Evolutionary conservation across 2,113 vertebrate genomes (phyloP).

Genomic region (Puffinus mauretanicus): DNA sequence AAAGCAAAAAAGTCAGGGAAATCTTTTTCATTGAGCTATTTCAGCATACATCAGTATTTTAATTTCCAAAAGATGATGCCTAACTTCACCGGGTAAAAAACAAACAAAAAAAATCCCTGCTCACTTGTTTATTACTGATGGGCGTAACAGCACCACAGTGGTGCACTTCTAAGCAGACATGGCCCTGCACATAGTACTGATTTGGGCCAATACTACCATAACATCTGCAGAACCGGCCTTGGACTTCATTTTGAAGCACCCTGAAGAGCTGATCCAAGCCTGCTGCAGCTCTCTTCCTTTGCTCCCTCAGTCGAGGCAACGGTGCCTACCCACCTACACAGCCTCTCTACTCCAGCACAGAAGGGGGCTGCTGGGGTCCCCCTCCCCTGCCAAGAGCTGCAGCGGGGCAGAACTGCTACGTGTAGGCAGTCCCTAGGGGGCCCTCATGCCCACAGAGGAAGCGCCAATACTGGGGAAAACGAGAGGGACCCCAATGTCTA

Average conservation of each 20-base stretch:
- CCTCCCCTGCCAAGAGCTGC: neutral
- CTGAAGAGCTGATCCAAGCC: neutral
- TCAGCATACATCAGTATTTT: neutral
- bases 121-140: neutral
- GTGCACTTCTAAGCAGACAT: neutral
- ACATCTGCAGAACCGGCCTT: neutral
- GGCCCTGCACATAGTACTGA: neutral
- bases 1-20: neutral
- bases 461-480: rapidly evolving
- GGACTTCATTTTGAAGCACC: neutral
- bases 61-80: neutral
- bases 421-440: neutral
- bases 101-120: neutral
- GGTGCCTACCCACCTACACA: neutral
- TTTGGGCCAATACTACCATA: neutral
- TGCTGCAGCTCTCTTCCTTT: neutral
- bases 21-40: neutral
- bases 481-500: neutral
- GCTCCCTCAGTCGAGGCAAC: rapidly evolving
- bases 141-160: neutral
- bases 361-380: neutral
- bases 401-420: rapidly evolving
- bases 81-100: neutral
- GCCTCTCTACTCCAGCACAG: neutral
- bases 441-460: neutral